Evolutionary conservation across 2,888 invertebrate species (phyloP), one percentile per base, ranked within the genome.

Genomic region (Lithodes maja): DNA sequence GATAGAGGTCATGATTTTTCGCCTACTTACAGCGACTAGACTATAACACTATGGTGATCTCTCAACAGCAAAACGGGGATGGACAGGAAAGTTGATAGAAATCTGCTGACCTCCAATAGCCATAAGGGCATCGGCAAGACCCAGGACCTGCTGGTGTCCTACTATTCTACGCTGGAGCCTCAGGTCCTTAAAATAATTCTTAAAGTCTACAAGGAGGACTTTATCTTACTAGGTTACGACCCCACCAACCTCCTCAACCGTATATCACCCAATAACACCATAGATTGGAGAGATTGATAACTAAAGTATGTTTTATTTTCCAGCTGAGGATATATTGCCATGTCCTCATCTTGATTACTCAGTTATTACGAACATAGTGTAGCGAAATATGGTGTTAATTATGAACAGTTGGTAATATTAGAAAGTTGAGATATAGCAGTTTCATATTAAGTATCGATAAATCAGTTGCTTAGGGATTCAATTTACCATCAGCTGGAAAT

Each of bases 151-250:
- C 53, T 77, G 15, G 77, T 52, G 50, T 49, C 77, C 77, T 7
- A 49, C 77, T 77, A 77, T 50, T 77, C 77, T 50, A 77, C 2
- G 49, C 77, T 77, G 77, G 52, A 49, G 5, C 77, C 77, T 1
- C 50, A 1, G 2, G 49, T 77, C 50, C 77, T 77, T 7, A 9
- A 77, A n/a, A 2, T 49, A 50, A 50, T 77, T n/a, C 5, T n/a
- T 12, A 5, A 50, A 52, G 52, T 77, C 49, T 77, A 77, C 77
- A 49, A 12, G 12, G 5, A 12, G 77, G 77, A 77, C 52, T 77
- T 77, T 77, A 77, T 50, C 5, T 52, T 77, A n/a, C n/a, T 77
- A 5, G 52, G 77, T 50, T 77, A 77, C 52, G 77, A 77, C 77
- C 77, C 77, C 52, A 77, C 49, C 52, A 52, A 50, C n/a, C 2